Evolutionary conservation across 35 echinoderm and acorn worm species (phyloP), one percentile per base, ranked within the genome.

Genomic region (Holothuria glaberrima): DNA sequence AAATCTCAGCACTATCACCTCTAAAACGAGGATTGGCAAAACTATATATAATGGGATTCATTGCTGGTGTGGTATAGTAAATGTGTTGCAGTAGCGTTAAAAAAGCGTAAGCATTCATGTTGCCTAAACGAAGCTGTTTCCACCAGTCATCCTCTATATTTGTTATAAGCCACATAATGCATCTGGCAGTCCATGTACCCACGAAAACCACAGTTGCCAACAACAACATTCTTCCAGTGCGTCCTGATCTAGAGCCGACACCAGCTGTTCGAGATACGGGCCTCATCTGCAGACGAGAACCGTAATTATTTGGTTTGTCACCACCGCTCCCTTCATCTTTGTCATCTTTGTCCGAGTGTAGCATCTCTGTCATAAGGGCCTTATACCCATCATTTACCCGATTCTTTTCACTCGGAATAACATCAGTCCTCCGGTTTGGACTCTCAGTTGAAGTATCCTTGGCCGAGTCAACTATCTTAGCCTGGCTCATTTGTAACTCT

Each of bases 201-300:
- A 94, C 92, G 64, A 94, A 94, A 18, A 94, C 92, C 6, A 94
- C 62, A 0, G 92, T 94, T 21, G 92, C 92, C 21, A 94, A 79
- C 52, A 94, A 77, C 21, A 94, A 81, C 92, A 94, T 94, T 64
- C 89, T 94, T 16, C 87, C 92, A n/a, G 92, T 94, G 7, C 88
- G 61, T 33, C 88, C 78, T 2, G 57, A 82, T 58, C 48, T n/a
- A n/a, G 48, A 82, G 20, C 20, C 24, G 30, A 50, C 6, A 33
- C 19, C 13, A 60, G n/a, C 30, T 30, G 48, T 48, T 82, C 79
- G n/a, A 13, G 79, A 82, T 5, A 25, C 50, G 5, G 71, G 34
- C 25, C 66, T 27, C 36, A 41, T 4, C 7, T 14, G 50, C 50
- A 12, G 13, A 54, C 2, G 50, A 54, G 50, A 54, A 41, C 36